These are phyloP conservation scores for Papilio demoleus DNA, from an alignment of 2,888 invertebrate genomes.

Conservation along the genomic window DNA sequence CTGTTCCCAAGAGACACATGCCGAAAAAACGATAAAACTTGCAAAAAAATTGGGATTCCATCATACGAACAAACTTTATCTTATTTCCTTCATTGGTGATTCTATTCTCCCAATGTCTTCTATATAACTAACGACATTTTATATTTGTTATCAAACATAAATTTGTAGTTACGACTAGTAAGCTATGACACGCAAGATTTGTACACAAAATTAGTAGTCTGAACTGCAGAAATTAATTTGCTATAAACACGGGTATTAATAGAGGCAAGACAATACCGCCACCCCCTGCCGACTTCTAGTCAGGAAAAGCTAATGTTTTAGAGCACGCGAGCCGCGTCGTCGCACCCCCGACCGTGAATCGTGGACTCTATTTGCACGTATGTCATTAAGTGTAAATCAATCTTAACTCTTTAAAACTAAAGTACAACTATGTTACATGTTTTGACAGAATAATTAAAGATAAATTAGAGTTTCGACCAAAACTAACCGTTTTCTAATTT, in stretches of 20 bases:
- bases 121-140: neutral
- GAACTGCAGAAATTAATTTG: slow-evolving; percentile 71
- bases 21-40: slow-evolving; percentile 77
- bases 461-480: too few species aligned
- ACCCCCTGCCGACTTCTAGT: slow-evolving; percentile 70
- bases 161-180: neutral
- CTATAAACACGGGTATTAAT: slow-evolving; percentile 64
- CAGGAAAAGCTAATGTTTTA: slow-evolving; percentile 69
- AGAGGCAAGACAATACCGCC: slow-evolving; percentile 80
- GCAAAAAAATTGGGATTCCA: slow-evolving; percentile 63
- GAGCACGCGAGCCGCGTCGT: slow-evolving; percentile 70
- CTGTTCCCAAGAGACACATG: slow-evolving; percentile 75
- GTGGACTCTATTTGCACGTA: slow-evolving; percentile 66
- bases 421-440: neutral
- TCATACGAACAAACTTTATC: slow-evolving; percentile 46
- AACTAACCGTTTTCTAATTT: too few species aligned
- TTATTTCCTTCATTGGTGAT: slow-evolving; percentile 13
- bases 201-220: slow-evolving; percentile 49
- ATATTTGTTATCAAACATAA: slow-evolving; percentile 1
- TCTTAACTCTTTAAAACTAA: slow-evolving; percentile 27
- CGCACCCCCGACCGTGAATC: slow-evolving; percentile 65
- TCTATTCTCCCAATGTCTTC: neutral
- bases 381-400: slow-evolving; percentile 48
- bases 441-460: neutral
- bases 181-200: slow-evolving; percentile 42